A percentile compares a stretch with the other conserved stretches of the same genome.
Evolutionary conservation across 2,888 invertebrate genomes (phyloP).

Genomic region (Aphidius colemani): DNA sequence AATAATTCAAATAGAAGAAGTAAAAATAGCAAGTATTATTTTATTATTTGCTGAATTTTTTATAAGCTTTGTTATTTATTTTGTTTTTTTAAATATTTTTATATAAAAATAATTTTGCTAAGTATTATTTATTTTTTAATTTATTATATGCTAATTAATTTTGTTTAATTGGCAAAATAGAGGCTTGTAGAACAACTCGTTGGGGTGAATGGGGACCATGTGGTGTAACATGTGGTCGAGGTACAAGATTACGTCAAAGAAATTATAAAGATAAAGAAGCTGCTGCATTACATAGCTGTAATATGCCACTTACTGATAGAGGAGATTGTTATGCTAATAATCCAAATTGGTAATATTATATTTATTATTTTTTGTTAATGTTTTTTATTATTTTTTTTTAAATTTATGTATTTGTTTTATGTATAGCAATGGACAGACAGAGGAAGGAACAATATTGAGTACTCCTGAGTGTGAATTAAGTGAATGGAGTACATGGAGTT

Average conservation of each 20-base stretch:
- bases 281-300: constrained; percentile 72
- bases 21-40: constrained; percentile 23
- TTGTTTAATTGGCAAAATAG: constrained; percentile 59
- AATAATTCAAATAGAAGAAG: too few relatives aligned
- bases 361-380: neutral
- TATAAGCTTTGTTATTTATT: neutral
- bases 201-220: constrained; percentile 82
- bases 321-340: constrained; percentile 40
- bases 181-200: constrained; percentile 78
- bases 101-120: constrained; percentile 19
- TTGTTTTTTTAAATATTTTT: neutral
- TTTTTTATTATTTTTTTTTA: constrained; percentile 5
- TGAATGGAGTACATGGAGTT: constrained; percentile 79
- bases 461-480: constrained; percentile 70
- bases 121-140: constrained; percentile 30
- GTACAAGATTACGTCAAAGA: constrained; percentile 78
- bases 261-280: constrained; percentile 63
- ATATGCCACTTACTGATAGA: constrained; percentile 42
- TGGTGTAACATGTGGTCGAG: constrained; percentile 87
- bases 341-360: constrained; percentile 46
- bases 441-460: constrained; percentile 29
- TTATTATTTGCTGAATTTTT: neutral
- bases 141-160: constrained; percentile 5
- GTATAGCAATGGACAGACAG: constrained; percentile 30
- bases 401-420: neutral